phyloP scores from a whole-genome alignment of 2,888 invertebrate species.

The Palloptera scutellata region DNA sequence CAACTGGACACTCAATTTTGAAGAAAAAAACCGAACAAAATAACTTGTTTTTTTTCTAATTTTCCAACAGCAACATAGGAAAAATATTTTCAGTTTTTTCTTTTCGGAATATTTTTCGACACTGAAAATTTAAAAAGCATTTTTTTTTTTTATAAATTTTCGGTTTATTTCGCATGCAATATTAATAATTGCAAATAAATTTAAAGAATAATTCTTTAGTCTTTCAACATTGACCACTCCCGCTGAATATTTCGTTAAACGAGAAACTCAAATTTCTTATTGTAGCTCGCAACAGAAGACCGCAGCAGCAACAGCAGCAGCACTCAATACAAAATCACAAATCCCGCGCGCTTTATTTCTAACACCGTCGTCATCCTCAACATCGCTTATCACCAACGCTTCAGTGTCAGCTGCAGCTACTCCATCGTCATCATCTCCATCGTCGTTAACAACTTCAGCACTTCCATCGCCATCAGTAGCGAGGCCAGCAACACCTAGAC shows the following conservation, averaged over 20 bases:
- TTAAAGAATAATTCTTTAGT: slow-evolving; percentile 18
- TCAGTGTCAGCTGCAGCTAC: slow-evolving; percentile 26
- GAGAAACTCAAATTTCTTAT: slow-evolving; percentile 10
- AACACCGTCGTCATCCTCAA: slow-evolving; percentile 50
- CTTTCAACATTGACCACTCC: slow-evolving; percentile 1
- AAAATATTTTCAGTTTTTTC: slow-evolving; percentile 27
- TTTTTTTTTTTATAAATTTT: slow-evolving; percentile 31
- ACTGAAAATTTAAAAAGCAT: slow-evolving; percentile 35
- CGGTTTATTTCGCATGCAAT: slow-evolving; percentile 29
- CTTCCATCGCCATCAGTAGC: background rate
- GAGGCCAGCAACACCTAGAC: slow-evolving; percentile 6
- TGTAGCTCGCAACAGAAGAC: slow-evolving; percentile 28
- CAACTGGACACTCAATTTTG: too few relatives aligned
- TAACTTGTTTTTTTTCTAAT: background rate
- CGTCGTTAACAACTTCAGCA: background rate
- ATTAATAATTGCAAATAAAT: slow-evolving; percentile 29
- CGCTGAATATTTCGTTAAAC: background rate
- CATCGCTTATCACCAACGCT: slow-evolving; percentile 40
- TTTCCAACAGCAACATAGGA: slow-evolving; percentile 26
- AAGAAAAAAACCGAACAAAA: background rate
- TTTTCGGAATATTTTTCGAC: slow-evolving; percentile 36
- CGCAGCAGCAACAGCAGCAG: background rate
- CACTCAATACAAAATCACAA: slow-evolving; percentile 33
- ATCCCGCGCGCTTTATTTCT: slow-evolving; percentile 39
- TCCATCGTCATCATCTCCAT: slow-evolving; percentile 40